phyloP scores from a whole-genome alignment of 2,797 vertebrate species.

The Arnoldichthys spilopterus region DNA sequence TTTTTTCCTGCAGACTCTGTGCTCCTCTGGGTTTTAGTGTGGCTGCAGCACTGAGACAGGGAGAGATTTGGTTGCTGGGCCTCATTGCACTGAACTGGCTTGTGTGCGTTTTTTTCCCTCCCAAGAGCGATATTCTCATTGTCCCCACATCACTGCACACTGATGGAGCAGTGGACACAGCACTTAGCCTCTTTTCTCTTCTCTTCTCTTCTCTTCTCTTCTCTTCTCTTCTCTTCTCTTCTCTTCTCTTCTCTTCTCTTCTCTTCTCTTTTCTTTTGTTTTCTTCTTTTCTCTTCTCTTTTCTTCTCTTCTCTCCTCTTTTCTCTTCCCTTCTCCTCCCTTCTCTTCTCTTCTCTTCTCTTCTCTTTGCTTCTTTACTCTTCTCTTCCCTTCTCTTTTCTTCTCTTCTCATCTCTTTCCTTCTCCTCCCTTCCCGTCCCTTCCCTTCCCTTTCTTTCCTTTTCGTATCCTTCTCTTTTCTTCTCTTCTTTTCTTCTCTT shows the following conservation, averaged over 20 bases:
- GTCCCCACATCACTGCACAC: slow-evolving; percentile 33
- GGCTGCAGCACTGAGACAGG: neutral
- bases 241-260: neutral
- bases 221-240: neutral
- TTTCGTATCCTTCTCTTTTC: neutral
- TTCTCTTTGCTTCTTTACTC: neutral
- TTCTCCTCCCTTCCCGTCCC: neutral
- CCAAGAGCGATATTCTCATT: slow-evolving; percentile 25
- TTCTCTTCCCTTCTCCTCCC: neutral
- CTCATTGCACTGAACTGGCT: slow-evolving; percentile 5
- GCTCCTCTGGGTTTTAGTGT: slow-evolving; percentile 34
- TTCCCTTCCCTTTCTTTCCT: neutral
- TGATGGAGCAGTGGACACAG: slow-evolving; percentile 30
- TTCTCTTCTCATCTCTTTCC: neutral
- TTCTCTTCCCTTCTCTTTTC: neutral
- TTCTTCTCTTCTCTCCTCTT: neutral
- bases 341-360: neutral
- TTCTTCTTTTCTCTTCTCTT: neutral
- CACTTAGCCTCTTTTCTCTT: slow-evolving; percentile 19
- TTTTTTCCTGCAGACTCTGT: slow-evolving; percentile 17
- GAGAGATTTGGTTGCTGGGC: slow-evolving; percentile 12
- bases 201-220: neutral
- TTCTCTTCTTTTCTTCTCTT: neutral
- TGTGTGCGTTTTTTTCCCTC: slow-evolving; percentile 4
- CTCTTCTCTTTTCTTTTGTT: neutral